These are phyloP conservation scores for Tapera naevia DNA, from an alignment of 2,797 vertebrate species.

Conservation along the genomic window DNA sequence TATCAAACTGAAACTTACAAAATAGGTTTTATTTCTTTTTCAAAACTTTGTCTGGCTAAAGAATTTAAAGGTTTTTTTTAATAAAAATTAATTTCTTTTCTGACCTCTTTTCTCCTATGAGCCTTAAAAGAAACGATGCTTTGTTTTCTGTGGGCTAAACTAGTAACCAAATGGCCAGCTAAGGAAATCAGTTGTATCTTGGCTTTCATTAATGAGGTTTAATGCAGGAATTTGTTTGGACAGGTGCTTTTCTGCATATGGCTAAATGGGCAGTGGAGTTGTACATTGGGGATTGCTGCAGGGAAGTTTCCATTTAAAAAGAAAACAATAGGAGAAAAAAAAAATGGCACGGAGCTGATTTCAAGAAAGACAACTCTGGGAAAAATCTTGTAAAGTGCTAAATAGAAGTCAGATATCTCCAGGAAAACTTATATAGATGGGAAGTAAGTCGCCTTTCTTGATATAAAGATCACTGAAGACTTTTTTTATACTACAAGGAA, in stretches of 20 bases:
- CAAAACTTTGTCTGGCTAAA: not conserved
- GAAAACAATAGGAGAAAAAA: not conserved
- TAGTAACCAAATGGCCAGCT: constrained; percentile 19
- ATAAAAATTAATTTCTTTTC: not conserved
- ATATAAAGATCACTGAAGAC: not conserved
- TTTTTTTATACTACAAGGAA: not conserved
- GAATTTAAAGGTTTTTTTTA: not conserved
- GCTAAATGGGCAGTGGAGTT: not conserved
- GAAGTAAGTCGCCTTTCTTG: not conserved
- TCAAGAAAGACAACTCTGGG: not conserved
- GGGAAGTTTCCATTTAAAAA: not conserved
- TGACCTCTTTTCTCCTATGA: not conserved
- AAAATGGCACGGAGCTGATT: not conserved
- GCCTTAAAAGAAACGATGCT: constrained; percentile 1
- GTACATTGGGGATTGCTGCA: not conserved
- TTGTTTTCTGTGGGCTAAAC: constrained; percentile 10
- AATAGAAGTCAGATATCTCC: not conserved
- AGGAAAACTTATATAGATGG: not conserved
- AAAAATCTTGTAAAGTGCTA: not conserved
- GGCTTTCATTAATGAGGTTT: constrained; percentile 4
- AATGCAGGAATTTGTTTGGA: not conserved
- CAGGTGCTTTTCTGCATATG: not conserved
- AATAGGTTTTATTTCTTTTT: constrained; percentile 11
- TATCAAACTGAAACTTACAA: not conserved
- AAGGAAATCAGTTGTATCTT: constrained; percentile 34